These are phyloP conservation scores for Aurelia aurita complex sp. Pacific DNA, from an alignment of 30 jellyfish, hydroid and myxozoan genomes.

Conservation along the genomic window DNA sequence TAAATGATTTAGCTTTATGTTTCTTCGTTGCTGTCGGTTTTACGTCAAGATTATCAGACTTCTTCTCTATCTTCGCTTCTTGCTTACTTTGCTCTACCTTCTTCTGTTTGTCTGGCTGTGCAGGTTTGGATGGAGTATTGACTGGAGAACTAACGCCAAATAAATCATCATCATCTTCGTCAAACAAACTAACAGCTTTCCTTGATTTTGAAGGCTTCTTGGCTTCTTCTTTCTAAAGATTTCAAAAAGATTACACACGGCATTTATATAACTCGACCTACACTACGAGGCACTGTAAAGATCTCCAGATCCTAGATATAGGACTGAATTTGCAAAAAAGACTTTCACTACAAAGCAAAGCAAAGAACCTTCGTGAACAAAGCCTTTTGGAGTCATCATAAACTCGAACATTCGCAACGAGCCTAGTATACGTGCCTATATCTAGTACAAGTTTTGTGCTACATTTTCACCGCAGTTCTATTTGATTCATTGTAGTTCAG, in stretches of 20 bases:
- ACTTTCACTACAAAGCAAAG: no score
- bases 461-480: no score
- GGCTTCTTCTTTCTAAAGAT: constrained; percentile 16
- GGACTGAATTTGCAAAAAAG: no score
- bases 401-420: no score
- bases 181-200: constrained; percentile 51
- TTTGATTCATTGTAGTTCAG: no score
- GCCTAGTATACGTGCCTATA: no score
- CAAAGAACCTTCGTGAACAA: no score
- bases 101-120: constrained; percentile 7
- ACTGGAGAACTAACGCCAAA: constrained; percentile 13
- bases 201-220: constrained; percentile 52
- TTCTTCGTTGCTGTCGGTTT: constrained; percentile 21
- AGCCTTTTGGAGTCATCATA: no score
- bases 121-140: constrained; percentile 16
- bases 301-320: no score
- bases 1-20: constrained; percentile 50
- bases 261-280: background rate
- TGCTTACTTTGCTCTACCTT: background rate
- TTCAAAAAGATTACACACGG: background rate
- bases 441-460: no score
- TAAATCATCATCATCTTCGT: constrained; percentile 69
- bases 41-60: constrained; percentile 6
- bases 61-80: background rate
- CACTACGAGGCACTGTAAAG: background rate